These are phyloP conservation scores for Manacus vitellinus DNA, from an alignment of 2,113 vertebrate genomes.

Conservation along the genomic window DNA sequence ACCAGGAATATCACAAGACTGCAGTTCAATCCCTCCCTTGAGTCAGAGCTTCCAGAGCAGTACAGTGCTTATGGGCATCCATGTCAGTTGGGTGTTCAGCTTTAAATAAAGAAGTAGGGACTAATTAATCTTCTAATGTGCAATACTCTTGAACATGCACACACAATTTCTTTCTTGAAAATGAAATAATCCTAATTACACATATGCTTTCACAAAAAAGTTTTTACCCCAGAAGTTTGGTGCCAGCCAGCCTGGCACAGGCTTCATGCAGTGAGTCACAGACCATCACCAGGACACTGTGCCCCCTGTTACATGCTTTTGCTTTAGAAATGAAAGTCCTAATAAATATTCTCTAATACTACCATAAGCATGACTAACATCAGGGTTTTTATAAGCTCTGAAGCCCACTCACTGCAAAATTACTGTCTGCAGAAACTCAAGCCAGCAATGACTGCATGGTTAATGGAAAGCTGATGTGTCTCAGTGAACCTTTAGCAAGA, in stretches of 20 bases:
- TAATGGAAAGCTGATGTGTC: not conserved
- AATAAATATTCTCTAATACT: not conserved
- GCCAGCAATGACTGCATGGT: not conserved
- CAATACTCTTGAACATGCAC: not conserved
- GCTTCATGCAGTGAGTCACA: not conserved
- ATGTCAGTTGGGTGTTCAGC: not conserved
- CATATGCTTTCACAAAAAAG: accelerated
- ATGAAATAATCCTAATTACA: not conserved
- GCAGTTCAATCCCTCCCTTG: not conserved
- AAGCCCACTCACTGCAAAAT: accelerated
- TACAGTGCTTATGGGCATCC: not conserved
- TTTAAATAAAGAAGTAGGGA: not conserved
- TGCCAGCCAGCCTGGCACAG: not conserved
- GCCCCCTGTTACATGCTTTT: not conserved
- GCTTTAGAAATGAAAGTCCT: not conserved
- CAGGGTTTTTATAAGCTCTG: not conserved
- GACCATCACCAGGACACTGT: accelerated
- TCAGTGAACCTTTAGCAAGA: not conserved
- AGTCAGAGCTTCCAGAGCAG: not conserved
- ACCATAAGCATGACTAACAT: accelerated
- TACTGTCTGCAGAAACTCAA: not conserved
- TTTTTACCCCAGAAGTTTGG: not conserved
- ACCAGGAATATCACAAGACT: not conserved
- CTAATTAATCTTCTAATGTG: not conserved
- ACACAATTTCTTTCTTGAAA: not conserved